phyloP scores from a whole-genome alignment of 2,113 vertebrate genomes.

The Noturus placidus region DNA sequence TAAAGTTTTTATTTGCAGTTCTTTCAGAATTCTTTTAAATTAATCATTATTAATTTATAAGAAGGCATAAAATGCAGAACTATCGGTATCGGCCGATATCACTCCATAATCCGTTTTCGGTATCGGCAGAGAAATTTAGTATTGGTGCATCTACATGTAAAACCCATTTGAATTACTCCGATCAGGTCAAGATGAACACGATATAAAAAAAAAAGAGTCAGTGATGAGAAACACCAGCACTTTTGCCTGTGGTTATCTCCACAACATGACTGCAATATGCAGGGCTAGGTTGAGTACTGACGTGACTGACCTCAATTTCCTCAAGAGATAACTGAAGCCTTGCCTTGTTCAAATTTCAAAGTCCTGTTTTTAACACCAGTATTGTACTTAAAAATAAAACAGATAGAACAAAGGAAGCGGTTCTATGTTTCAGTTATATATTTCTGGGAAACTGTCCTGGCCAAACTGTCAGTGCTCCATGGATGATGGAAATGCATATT shows the following conservation, averaged over 20 bases:
- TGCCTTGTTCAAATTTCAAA: not conserved
- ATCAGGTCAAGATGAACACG: not conserved
- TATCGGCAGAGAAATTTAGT: no score
- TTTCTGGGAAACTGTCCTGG: not conserved
- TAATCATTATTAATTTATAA: no score
- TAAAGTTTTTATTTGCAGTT: no score
- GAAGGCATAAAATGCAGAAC: no score
- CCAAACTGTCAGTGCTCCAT: not conserved
- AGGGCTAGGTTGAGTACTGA: not conserved
- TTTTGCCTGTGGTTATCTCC: not conserved
- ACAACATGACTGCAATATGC: not conserved
- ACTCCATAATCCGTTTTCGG: no score
- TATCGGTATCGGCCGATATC: no score
- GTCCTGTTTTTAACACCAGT: not conserved
- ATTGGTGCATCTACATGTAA: not conserved
- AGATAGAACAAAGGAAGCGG: not conserved
- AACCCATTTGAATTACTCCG: not conserved
- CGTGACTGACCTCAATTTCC: not conserved
- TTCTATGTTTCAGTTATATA: not conserved
- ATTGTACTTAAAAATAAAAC: not conserved
- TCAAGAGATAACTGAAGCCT: not conserved
- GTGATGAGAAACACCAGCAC: not conserved
- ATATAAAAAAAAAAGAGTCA: not conserved
- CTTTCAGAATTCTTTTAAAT: no score
- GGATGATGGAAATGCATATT: not conserved